Base-by-base conservation (phyloP, 2,888 invertebrate species). In the Erebia ligea region DNA sequence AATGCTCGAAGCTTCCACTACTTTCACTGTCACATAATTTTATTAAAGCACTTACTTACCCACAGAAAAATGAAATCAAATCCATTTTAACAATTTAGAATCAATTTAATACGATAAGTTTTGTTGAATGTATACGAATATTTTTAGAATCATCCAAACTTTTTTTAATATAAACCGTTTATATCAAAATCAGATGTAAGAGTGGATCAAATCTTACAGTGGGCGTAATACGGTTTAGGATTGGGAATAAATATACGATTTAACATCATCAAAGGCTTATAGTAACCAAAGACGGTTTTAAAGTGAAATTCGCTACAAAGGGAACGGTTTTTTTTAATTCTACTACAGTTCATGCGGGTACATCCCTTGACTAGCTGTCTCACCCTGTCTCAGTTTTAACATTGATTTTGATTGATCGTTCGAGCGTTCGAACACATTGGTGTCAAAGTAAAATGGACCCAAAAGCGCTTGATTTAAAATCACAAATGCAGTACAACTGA, bases 81-180 rank as follows among this genome's bases (percentile, higher is more conserved):
- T 80, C 72, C 77, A 75, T 75, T 77, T 79, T 76, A 73, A 73
- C 73, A 75, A 72, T 78, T 45, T 78, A 71, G 72, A 77, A 80
- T 78, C 79, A 77, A 81, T 78, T 78, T 76, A 79, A 81, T 76
- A 68, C 78, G 66, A 71, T 80, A 77, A 79, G 77, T 80, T 80
- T 70, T 75, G 63, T 66, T 73, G 75, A 72, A 74, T 59, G 67
- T 67, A 80, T 78, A 76, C 74, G 75, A 78, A 79, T 78, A 77
- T 73, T 71, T 76, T 72, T 73, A 74, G 72, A 75, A 76, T 76
- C 75, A 75, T 75, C 74, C 77, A 77, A 79, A 79, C 76, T 79
- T 61, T 59, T 15, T 61, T 40, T 17, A 17, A 42, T 34, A 1
- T 42, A 61, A 61, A 13, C 25, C 17, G n/a, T 40, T 13, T 45